These are phyloP conservation scores for Julus scanicus DNA, from an alignment of 2,888 invertebrate species.

Conservation along the genomic window DNA sequence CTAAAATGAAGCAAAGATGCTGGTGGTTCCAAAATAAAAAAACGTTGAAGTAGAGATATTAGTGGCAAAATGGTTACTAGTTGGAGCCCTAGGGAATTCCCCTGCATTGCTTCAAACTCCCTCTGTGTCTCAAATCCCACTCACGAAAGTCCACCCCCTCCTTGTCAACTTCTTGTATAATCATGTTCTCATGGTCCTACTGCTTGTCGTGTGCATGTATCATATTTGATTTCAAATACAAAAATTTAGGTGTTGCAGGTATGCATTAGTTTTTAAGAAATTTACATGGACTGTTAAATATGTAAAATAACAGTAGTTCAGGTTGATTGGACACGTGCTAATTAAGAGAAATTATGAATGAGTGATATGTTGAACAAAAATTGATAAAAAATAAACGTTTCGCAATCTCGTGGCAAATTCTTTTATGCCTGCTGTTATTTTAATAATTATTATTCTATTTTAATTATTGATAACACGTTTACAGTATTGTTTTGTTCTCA, in stretches of 20 bases:
- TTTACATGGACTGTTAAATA: slow-evolving; percentile 62
- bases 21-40: not conserved
- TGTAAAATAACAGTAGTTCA: slow-evolving; percentile 57
- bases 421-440: slow-evolving; percentile 2
- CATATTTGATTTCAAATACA: slow-evolving; percentile 16
- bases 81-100: not conserved
- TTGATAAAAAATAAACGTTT: not conserved
- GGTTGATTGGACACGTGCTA: slow-evolving; percentile 37
- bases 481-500: slow-evolving; percentile 11
- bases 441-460: slow-evolving; percentile 3
- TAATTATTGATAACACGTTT: not conserved
- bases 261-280: slow-evolving; percentile 63
- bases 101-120: not conserved
- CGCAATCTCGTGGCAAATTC: slow-evolving; percentile 11
- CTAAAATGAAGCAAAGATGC: not conserved
- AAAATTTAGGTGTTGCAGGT: slow-evolving; percentile 63
- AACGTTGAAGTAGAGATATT: not conserved
- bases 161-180: slow-evolving; percentile 3
- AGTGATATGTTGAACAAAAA: slow-evolving; percentile 1
- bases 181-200: slow-evolving; percentile 19
- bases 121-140: not conserved
- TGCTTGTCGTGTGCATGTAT: slow-evolving; percentile 11
- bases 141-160: not conserved
- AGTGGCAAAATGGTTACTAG: not conserved
- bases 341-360: slow-evolving; percentile 11